These are phyloP conservation scores for Odobenus rosmarus DNA, from an alignment of 2,113 vertebrate genomes.

Conservation along the genomic window DNA sequence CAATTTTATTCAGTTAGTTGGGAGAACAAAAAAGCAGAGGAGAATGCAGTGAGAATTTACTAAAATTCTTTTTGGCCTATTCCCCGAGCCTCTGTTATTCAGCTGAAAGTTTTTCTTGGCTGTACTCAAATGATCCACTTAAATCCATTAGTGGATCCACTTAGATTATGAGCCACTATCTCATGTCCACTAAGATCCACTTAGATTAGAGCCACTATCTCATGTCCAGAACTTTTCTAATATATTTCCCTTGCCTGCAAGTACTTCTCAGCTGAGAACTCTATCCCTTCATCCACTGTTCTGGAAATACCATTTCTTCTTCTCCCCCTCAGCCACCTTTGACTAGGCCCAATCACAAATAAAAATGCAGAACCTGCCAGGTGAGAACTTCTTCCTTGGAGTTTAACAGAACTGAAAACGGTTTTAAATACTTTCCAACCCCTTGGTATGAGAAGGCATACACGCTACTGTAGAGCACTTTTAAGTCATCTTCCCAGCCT, in stretches of 20 bases:
- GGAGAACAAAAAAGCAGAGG: background rate
- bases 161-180: background rate
- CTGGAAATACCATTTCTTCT: background rate
- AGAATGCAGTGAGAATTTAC: background rate
- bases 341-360: background rate
- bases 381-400: background rate
- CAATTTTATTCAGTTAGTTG: background rate
- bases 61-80: background rate
- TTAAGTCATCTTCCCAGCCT: background rate
- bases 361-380: background rate
- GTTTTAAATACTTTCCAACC: background rate
- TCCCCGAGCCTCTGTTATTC: background rate
- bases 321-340: background rate
- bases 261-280: background rate
- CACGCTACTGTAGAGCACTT: background rate
- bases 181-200: no score
- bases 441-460: background rate
- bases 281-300: background rate
- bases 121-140: background rate
- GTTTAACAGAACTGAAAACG: background rate
- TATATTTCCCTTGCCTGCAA: background rate
- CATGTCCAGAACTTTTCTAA: background rate
- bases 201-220: background rate
- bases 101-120: background rate
- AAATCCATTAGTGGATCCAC: background rate